Conservation (phyloP, 2,888 invertebrate species). For the Coelopa pilipes region DNA sequence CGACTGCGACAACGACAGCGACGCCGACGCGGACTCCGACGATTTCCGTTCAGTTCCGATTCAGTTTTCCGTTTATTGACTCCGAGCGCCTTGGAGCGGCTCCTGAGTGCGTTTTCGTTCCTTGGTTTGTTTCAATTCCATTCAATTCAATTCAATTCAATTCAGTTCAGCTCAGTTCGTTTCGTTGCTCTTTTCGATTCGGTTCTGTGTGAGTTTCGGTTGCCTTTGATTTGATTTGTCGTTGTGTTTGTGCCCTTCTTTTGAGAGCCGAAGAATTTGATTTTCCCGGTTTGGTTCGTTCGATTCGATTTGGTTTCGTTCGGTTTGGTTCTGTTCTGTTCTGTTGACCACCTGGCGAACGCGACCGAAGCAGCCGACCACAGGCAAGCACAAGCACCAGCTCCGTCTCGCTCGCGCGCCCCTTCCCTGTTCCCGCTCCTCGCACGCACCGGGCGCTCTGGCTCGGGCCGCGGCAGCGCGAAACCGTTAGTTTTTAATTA, state of each 20-base stretch:
- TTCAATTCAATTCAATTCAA: not conserved
- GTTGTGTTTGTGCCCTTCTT: not conserved
- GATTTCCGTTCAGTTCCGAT: constrained; percentile 17
- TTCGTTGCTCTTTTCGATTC: no score
- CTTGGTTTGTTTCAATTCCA: not conserved
- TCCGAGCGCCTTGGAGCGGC: not conserved
- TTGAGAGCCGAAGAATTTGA: not conserved
- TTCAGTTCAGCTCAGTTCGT: no score
- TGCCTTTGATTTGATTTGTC: not conserved
- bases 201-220: no score
- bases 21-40: not conserved
- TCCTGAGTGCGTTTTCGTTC: not conserved
- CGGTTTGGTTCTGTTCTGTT: not conserved
- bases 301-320: not conserved
- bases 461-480: not conserved
- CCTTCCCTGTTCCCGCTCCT: no score
- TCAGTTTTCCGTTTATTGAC: constrained; percentile 10
- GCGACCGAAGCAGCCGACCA: not conserved
- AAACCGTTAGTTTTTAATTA: constrained; percentile 30
- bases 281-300: not conserved
- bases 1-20: not conserved
- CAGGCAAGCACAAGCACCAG: no score
- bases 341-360: not conserved
- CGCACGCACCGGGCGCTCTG: not conserved
- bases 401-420: no score